Conservation (phyloP, 2,888 invertebrate genomes). For the Hetaerina titia region DNA sequence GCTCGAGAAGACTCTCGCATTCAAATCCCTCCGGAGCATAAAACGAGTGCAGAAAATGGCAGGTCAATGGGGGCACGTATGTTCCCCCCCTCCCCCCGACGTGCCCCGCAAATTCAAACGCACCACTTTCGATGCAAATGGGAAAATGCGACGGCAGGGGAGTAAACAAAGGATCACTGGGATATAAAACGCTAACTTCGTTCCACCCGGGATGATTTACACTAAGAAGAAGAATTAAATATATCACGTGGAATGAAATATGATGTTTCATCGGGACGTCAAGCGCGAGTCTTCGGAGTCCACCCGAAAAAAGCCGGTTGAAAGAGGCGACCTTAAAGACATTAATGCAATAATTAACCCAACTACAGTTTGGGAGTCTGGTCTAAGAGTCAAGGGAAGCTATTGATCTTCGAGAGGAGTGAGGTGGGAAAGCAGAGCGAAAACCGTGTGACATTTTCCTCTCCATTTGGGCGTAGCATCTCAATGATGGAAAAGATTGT, state of each 20-base stretch:
- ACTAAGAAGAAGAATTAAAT: not conserved
- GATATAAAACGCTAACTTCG: not conserved
- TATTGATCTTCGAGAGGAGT: too few species aligned
- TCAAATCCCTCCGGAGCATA: not conserved
- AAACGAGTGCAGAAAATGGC: not conserved
- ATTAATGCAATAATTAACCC: too few species aligned
- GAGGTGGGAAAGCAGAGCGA: too few species aligned
- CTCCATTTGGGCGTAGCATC: too few species aligned
- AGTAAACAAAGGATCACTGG: not conserved
- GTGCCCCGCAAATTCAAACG: not conserved
- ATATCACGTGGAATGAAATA: not conserved
- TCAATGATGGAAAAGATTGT: too few species aligned
- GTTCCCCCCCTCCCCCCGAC: not conserved
- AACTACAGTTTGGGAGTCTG: too few species aligned
- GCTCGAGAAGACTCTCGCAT: not conserved
- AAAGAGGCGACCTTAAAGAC: too few species aligned
- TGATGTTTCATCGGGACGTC: not conserved
- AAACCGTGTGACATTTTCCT: too few species aligned
- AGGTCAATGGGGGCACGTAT: not conserved
- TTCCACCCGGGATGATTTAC: not conserved
- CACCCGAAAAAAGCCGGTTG: not conserved
- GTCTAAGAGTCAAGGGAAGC: too few species aligned
- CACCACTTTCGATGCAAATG: conserved; percentile 30
- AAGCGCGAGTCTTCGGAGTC: not conserved
- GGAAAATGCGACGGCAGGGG: not conserved